Conservation (phyloP, 1,140 invertebrate species). For the Homarus americanus region DNA sequence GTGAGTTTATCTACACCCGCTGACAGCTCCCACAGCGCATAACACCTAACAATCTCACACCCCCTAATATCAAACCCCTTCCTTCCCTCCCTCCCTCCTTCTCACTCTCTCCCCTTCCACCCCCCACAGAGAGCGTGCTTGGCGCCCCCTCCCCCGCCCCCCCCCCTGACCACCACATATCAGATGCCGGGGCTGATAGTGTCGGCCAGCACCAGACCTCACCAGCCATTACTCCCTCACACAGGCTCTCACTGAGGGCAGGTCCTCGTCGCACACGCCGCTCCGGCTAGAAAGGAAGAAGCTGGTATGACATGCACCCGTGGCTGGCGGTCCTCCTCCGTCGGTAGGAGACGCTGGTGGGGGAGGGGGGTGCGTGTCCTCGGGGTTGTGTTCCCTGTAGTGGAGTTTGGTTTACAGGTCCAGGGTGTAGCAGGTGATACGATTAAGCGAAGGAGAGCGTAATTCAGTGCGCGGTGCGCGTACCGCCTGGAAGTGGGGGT, state of each 20-base stretch:
- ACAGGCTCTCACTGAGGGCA: neutral
- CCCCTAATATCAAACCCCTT: neutral
- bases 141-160: slow-evolving; percentile 6
- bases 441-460: slow-evolving; percentile 11
- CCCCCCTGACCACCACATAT: slow-evolving; percentile 3
- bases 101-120: neutral
- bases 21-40: no score
- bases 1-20: no score
- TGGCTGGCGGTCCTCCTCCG: no score
- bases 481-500: neutral
- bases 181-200: slow-evolving; percentile 41
- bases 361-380: neutral
- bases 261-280: neutral
- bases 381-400: neutral
- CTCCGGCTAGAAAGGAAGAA: no score
- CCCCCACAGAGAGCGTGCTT: neutral
- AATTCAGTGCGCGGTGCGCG: slow-evolving; percentile 27
- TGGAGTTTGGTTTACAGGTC: neutral
- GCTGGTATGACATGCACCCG: no score
- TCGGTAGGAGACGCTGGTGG: no score
- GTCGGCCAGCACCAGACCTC: slow-evolving; percentile 20
- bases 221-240: slow-evolving; percentile 37
- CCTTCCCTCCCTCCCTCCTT: neutral
- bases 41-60: neutral
- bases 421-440: neutral